These are phyloP conservation scores for Turritopsis rubra DNA, from an alignment of 30 jellyfish, hydroid and myxozoan genomes.

Conservation along the genomic window DNA sequence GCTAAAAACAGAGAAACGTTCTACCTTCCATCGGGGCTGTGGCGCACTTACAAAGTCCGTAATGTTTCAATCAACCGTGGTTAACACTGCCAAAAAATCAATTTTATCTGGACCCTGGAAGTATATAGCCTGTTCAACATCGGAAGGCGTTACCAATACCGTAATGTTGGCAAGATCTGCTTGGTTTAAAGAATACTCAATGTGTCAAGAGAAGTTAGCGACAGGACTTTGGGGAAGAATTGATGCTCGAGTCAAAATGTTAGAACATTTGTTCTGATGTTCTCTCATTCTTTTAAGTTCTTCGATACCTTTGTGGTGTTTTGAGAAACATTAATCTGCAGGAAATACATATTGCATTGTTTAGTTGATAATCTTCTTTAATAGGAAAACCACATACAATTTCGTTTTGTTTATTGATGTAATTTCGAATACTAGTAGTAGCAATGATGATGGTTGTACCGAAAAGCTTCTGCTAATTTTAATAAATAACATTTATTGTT, in stretches of 20 bases:
- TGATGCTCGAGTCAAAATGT: not conserved
- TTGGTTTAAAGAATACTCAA: not conserved
- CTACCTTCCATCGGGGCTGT: not conserved
- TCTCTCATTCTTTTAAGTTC: too few species aligned
- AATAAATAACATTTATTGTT: too few species aligned
- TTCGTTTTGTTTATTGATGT: too few species aligned
- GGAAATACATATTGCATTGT: too few species aligned
- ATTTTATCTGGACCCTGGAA: not conserved
- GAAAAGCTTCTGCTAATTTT: too few species aligned
- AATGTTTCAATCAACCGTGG: not conserved
- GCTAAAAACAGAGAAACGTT: not conserved
- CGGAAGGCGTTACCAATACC: not conserved
- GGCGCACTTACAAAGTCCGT: not conserved
- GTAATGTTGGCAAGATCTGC: not conserved
- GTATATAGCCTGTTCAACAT: not conserved
- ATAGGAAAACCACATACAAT: too few species aligned
- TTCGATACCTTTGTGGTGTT: too few species aligned
- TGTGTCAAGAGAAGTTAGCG: not conserved
- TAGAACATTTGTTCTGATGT: not conserved
- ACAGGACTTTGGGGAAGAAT: slow-evolving; percentile 4
- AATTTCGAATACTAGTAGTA: too few species aligned
- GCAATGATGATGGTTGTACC: too few species aligned
- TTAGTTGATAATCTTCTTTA: too few species aligned
- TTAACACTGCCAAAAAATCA: not conserved
- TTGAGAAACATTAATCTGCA: too few species aligned